Percentiles rank a stretch among this genome's conserved stretches.
phyloP scores from a whole-genome alignment of 2,113 vertebrate species.

The Danio rerio region GRCz12tu NC_133179.1:13120001-13120500 shows the following conservation, averaged over 20 bases:
- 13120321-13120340: constrained; percentile 76
- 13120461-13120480: constrained; percentile 64
- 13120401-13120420: constrained; percentile 65
- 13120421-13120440: constrained; percentile 54
- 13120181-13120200: constrained; percentile 75
- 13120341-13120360: constrained; percentile 71
- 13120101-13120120: constrained; percentile 66
- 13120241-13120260: constrained; percentile 77
- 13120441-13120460: constrained; percentile 66
- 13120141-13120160: constrained; percentile 70
- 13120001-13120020: constrained; percentile 55
- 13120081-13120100: constrained; percentile 65
- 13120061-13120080: constrained; percentile 55
- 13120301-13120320: constrained; percentile 79
- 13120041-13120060: constrained; percentile 53
- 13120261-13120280: constrained; percentile 75
- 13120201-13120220: constrained; percentile 72
- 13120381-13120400: constrained; percentile 48
- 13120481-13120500: constrained; percentile 72
- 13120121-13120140: constrained; percentile 65
- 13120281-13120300: constrained; percentile 79
- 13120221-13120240: constrained; percentile 71
- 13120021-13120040: constrained; percentile 58
- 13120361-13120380: constrained; percentile 70
- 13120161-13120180: constrained; percentile 71